Evolutionary conservation across 2,888 invertebrate species (phyloP).

Genomic region (Hypomecis punctinalis): DNA sequence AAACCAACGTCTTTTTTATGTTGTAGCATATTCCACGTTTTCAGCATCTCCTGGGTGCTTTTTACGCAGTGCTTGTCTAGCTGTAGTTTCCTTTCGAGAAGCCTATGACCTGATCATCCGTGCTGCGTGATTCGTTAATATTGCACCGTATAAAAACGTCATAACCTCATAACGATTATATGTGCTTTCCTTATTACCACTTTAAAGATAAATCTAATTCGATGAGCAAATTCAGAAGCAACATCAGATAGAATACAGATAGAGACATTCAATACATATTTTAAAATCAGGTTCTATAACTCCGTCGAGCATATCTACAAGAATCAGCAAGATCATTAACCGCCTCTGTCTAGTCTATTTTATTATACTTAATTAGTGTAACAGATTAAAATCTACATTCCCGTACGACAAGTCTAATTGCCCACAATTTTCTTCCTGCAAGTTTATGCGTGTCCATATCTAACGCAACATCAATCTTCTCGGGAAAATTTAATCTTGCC

Average conservation of each 20-base stretch:
- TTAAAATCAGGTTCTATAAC: not conserved
- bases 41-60: too few species aligned
- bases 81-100: too few species aligned
- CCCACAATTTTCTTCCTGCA: slow-evolving; percentile 20
- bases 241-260: not conserved
- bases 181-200: too few species aligned
- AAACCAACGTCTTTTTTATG: too few species aligned
- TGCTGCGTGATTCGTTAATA: too few species aligned
- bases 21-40: too few species aligned
- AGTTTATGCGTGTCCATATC: slow-evolving; percentile 20
- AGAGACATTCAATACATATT: not conserved
- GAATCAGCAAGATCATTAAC: not conserved
- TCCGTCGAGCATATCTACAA: not conserved
- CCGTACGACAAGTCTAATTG: slow-evolving; percentile 22
- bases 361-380: slow-evolving; percentile 7
- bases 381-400: slow-evolving; percentile 26
- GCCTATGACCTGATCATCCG: too few species aligned
- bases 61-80: too few species aligned
- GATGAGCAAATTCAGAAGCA: too few species aligned
- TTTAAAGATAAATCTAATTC: too few species aligned
- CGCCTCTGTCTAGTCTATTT: not conserved
- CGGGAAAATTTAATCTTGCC: slow-evolving; percentile 26
- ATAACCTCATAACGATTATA: too few species aligned
- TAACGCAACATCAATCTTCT: slow-evolving; percentile 19
- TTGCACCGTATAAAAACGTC: too few species aligned